Conservation (phyloP, 2,113 vertebrate genomes). For the Odocoileus virginianus region DNA sequence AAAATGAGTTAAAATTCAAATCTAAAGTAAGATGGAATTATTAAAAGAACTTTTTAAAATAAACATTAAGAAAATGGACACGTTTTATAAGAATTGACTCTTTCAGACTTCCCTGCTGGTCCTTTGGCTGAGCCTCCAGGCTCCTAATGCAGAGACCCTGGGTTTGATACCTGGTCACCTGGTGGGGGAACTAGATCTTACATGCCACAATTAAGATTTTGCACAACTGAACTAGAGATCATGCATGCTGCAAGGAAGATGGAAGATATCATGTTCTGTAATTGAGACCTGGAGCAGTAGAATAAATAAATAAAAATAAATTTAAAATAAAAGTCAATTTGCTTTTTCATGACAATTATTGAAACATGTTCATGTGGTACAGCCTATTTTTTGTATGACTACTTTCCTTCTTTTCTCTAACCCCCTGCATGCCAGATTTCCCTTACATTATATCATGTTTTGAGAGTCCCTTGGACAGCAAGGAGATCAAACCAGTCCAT, state of each 20-base stretch:
- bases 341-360: background rate
- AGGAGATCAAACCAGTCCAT: background rate
- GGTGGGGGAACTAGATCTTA: background rate
- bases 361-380: background rate
- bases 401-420: background rate
- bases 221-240: background rate
- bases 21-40: background rate
- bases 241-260: background rate
- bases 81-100: background rate
- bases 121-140: background rate
- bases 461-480: background rate
- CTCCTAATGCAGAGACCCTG: background rate
- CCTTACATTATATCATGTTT: background rate
- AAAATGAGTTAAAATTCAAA: background rate
- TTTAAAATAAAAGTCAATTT: background rate
- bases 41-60: background rate
- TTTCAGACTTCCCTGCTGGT: background rate
- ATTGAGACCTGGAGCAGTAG: background rate
- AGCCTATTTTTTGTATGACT: background rate
- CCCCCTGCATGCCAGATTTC: rapidly evolving
- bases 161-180: background rate
- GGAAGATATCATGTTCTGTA: background rate
- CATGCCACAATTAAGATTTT: background rate
- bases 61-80: background rate
- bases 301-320: background rate